Conservation (phyloP, 2,113 vertebrate species). For the Mobula birostris region DNA sequence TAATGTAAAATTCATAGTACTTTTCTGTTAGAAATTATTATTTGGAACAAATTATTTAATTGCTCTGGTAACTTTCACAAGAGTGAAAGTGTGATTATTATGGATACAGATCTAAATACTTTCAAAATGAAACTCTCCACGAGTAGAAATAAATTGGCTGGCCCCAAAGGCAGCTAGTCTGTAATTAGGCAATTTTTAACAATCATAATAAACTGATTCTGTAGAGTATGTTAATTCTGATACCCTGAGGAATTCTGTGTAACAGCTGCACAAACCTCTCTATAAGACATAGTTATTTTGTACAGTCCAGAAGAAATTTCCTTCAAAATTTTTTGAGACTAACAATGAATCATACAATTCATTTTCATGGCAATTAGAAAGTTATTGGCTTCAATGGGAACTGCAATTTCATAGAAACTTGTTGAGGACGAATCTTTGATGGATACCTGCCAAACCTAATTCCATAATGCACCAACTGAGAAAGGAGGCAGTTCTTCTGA, state of each 20-base stretch:
- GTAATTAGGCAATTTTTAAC: constrained; percentile 4
- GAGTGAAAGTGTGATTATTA: not conserved
- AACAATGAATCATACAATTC: not conserved
- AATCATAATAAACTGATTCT: not conserved
- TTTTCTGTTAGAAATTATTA: not conserved
- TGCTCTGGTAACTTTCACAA: not conserved
- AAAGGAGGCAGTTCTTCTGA: not conserved
- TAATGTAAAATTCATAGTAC: not conserved
- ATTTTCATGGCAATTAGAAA: not conserved
- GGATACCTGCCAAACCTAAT: not conserved
- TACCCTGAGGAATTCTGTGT: not conserved
- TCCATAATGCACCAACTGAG: not conserved
- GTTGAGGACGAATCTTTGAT: not conserved
- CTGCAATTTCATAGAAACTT: not conserved
- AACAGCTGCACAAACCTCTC: no score
- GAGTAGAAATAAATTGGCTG: not conserved
- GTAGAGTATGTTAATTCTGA: not conserved
- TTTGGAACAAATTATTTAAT: not conserved
- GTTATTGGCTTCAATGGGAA: not conserved
- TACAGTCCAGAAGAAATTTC: not conserved
- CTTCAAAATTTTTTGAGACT: not conserved
- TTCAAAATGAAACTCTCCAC: not conserved
- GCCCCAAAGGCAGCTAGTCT: not conserved
- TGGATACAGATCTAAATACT: constrained; percentile 9
- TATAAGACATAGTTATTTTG: not conserved